A percentile compares a stretch with the other conserved stretches of the same genome.
Evolutionary conservation across 2,797 vertebrate species (phyloP).

Genomic region (Salmo trutta): DNA sequence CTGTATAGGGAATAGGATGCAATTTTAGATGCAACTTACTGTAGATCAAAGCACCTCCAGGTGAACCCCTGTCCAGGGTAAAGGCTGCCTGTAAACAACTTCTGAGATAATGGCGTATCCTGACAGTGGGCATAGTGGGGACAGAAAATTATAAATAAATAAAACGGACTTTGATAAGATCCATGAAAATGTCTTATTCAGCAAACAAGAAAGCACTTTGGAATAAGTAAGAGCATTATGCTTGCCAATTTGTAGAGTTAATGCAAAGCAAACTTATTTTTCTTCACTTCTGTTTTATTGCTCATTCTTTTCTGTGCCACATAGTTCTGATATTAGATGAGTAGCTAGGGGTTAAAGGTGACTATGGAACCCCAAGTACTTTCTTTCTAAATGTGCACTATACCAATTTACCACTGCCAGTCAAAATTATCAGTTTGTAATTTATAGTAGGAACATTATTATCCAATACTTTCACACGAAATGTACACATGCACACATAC

Average conservation of each 20-base stretch:
- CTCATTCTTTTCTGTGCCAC: background rate
- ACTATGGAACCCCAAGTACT: background rate
- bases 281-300: conserved; percentile 16
- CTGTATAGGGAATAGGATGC: background rate
- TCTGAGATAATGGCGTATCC: conserved; percentile 13
- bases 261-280: conserved; percentile 20
- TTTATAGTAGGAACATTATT: background rate
- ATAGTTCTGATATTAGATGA: background rate
- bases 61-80: background rate
- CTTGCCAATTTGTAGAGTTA: conserved; percentile 31
- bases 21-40: background rate
- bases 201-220: background rate
- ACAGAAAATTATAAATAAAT: conserved; percentile 52
- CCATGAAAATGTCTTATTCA: conserved; percentile 41
- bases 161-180: conserved; percentile 48
- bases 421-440: too few species aligned
- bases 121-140: conserved; percentile 25
- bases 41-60: background rate
- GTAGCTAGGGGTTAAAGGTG: background rate
- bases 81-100: conserved; percentile 12
- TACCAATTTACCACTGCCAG: background rate
- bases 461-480: background rate
- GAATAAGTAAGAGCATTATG: conserved; percentile 34
- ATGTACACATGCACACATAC: background rate
- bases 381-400: background rate